These are phyloP conservation scores for Strigamia maritima DNA, from an alignment of 2,888 invertebrate species.

Conservation along the genomic window DNA sequence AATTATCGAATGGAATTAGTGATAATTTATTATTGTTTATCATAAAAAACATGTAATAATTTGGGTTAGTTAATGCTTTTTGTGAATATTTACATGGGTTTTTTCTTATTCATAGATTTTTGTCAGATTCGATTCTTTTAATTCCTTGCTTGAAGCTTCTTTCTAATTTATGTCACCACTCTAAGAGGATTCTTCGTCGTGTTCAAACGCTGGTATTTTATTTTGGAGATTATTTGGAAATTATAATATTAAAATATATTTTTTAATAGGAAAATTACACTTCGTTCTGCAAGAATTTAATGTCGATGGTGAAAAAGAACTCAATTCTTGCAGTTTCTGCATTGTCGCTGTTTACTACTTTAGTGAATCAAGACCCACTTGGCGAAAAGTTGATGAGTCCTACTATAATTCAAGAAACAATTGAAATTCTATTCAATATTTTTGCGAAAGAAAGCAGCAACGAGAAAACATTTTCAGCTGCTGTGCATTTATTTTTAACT, in stretches of 20 bases:
- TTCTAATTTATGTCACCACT: conserved; percentile 15
- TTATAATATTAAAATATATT: not conserved
- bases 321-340: not conserved
- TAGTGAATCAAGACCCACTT: not conserved
- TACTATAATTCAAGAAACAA: not conserved
- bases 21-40: not conserved
- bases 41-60: not conserved
- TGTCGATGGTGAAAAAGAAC: not conserved
- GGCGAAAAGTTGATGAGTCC: not conserved
- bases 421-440: conserved; percentile 21
- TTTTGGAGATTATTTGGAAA: not conserved
- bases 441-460: not conserved
- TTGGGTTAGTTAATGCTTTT: not conserved
- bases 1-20: not conserved
- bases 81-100: not conserved
- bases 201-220: not conserved
- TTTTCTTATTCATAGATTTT: not conserved
- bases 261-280: conserved; percentile 38
- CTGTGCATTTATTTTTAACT: not conserved
- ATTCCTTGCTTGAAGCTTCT: conserved; percentile 8
- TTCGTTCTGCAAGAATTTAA: conserved; percentile 35
- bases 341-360: not conserved
- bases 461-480: not conserved
- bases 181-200: not conserved
- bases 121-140: not conserved